phyloP scores from a whole-genome alignment of 23 tunicate species.

The Styela plicata region DNA sequence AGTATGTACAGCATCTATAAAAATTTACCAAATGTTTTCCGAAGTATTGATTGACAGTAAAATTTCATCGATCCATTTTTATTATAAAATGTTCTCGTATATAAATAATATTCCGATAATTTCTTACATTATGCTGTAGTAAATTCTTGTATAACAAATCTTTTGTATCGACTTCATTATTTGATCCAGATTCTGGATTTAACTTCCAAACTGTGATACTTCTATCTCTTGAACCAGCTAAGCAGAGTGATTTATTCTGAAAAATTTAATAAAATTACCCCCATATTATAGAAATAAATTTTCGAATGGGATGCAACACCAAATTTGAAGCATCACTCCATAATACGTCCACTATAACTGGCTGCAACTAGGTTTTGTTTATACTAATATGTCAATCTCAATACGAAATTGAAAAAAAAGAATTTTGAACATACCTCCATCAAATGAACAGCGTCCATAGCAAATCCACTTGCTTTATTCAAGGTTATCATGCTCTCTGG shows the following conservation, averaged over 20 bases:
- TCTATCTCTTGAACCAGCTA: slow-evolving; percentile 10
- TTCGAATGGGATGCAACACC: neutral
- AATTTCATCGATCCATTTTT: neutral
- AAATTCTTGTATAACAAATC: neutral
- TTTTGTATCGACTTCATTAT: neutral
- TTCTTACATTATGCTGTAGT: neutral
- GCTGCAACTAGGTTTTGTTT: neutral
- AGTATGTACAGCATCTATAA: too few relatives aligned
- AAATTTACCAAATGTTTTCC: too few relatives aligned
- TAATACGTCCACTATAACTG: neutral
- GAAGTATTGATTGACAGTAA: neutral
- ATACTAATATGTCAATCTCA: neutral
- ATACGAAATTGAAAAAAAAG: neutral
- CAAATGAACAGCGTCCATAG: slow-evolving; percentile 18
- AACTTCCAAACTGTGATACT: slow-evolving; percentile 27
- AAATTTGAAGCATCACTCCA: neutral
- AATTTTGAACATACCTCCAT: slow-evolving; percentile 4
- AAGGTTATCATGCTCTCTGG: neutral
- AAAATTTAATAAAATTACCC: too few relatives aligned
- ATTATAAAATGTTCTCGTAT: neutral
- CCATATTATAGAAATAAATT: too few relatives aligned
- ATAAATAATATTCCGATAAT: neutral
- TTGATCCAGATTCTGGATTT: slow-evolving; percentile 16
- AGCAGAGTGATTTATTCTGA: slow-evolving; percentile 13
- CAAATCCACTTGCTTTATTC: slow-evolving; percentile 4